Percentiles rank a stretch among this genome's conserved stretches.
Conservation (phyloP, 2,888 invertebrate genomes). For the Calliscelio sp. region DNA sequence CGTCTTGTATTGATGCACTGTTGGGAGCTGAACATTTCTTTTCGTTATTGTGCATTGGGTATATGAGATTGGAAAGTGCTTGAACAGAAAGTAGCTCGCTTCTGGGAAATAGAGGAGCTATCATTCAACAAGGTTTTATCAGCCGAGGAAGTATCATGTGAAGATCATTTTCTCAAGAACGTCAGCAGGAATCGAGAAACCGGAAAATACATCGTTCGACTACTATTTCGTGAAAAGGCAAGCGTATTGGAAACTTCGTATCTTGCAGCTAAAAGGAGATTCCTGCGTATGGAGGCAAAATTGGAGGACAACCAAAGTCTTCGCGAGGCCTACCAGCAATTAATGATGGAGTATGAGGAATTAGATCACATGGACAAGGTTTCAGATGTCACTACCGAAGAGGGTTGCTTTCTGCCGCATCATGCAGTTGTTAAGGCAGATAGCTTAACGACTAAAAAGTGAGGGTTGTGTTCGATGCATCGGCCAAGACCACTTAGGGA, state of each 20-base stretch:
- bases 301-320: neutral
- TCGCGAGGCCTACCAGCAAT: constrained; percentile 12
- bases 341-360: constrained; percentile 37
- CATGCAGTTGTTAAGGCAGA: constrained; percentile 42
- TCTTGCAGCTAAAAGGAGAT: constrained; percentile 5
- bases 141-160: constrained; percentile 72
- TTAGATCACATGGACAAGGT: constrained; percentile 34
- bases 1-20: constrained; percentile 29
- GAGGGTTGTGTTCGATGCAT: constrained; percentile 53
- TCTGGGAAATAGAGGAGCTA: constrained; percentile 77
- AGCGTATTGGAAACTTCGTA: neutral
- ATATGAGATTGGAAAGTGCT: constrained; percentile 36
- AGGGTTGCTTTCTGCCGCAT: constrained; percentile 48
- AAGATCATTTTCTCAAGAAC: constrained; percentile 74
- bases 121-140: constrained; percentile 57
- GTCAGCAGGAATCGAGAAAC: constrained; percentile 62
- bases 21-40: constrained; percentile 40
- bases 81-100: constrained; percentile 18
- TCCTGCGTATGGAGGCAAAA: constrained; percentile 14
- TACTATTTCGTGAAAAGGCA: constrained; percentile 26
- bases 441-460: constrained; percentile 42
- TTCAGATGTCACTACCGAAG: too few relatives aligned
- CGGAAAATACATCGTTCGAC: constrained; percentile 64
- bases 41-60: constrained; percentile 31
- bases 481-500: constrained; percentile 14